Base-by-base conservation (phyloP, 1,140 invertebrate genomes). In the Steinernema feltiae region DNA sequence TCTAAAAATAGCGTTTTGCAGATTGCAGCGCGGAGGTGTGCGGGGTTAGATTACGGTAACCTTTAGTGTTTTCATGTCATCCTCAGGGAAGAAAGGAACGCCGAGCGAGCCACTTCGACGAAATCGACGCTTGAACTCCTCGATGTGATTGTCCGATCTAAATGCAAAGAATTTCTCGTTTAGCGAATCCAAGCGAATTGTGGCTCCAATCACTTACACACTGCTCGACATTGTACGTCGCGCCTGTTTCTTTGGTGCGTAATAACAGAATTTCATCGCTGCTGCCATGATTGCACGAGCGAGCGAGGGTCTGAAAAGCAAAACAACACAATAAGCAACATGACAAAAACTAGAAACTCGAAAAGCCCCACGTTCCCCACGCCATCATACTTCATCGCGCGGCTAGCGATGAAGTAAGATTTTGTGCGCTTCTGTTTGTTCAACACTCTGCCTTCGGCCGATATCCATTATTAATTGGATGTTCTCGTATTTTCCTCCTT, bases 71-170 rank as follows among this genome's bases (percentile, higher is more conserved):
- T 71, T 63, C 17, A 82, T 71, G 53, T 85, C 84, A 48, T 85
- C 84, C 70, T 85, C 84, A 21, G 85, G 81, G 31, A 85, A 83
- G 41, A 85, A 85, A 31, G 84, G 84, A 32, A 85, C 78, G 32
- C 84, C 84, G 21, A 85, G 63, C 78, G 76, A 79, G 72, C 84
- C 84, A 77, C 84, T 86, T 32, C 84, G 79, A 30, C 84, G 81
- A 53, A 85, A 85, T 18, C 84, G 82, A 7, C 75, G 63, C 48
- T 85, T 85, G 73, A 85, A 83, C n/a, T 85, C 84, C 72, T 85
- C 85, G 53, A 81, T 69, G 1, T 75, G 79, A 24, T 70, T 75
- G 27, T 80, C 77, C n/a, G 74, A 32, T 17, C 63, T 76, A 7
- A 48, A 78, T n/a, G 15, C 32, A 46, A 69, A 17, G 63, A 71